These are phyloP conservation scores for Microchrysa polita DNA, from an alignment of 2,888 invertebrate genomes.

Conservation along the genomic window DNA sequence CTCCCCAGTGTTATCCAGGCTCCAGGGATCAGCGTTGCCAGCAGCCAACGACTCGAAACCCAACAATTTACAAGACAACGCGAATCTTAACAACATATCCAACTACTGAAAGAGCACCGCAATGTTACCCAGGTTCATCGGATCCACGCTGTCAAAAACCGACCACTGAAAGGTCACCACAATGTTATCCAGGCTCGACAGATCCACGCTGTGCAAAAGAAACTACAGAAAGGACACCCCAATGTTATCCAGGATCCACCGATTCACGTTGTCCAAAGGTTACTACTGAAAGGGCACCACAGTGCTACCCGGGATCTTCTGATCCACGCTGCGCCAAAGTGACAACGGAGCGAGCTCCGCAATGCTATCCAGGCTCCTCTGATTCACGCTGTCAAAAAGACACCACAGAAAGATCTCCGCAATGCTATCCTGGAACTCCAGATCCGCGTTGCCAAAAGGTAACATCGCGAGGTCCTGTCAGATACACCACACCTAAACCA, in stretches of 20 bases:
- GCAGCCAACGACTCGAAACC: constrained; percentile 40
- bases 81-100: constrained; percentile 43
- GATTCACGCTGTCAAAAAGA: constrained; percentile 54
- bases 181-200: constrained; percentile 57
- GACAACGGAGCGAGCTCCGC: constrained; percentile 49
- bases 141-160: constrained; percentile 58
- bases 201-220: constrained; percentile 55
- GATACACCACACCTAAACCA: constrained; percentile 55
- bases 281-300: constrained; percentile 49
- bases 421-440: constrained; percentile 60
- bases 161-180: constrained; percentile 53
- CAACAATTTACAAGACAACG: constrained; percentile 55
- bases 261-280: constrained; percentile 56
- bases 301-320: constrained; percentile 56
- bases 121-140: constrained; percentile 55
- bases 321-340: constrained; percentile 54
- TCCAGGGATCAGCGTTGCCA: constrained; percentile 58
- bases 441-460: constrained; percentile 59
- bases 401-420: constrained; percentile 52
- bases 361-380: constrained; percentile 55
- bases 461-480: constrained; percentile 57
- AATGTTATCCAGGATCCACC: constrained; percentile 56
- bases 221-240: constrained; percentile 45
- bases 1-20: constrained; percentile 62
- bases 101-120: constrained; percentile 48